Evolutionary conservation across 1,140 invertebrate species (phyloP).

Genomic region (Kradibia gibbosae): DNA sequence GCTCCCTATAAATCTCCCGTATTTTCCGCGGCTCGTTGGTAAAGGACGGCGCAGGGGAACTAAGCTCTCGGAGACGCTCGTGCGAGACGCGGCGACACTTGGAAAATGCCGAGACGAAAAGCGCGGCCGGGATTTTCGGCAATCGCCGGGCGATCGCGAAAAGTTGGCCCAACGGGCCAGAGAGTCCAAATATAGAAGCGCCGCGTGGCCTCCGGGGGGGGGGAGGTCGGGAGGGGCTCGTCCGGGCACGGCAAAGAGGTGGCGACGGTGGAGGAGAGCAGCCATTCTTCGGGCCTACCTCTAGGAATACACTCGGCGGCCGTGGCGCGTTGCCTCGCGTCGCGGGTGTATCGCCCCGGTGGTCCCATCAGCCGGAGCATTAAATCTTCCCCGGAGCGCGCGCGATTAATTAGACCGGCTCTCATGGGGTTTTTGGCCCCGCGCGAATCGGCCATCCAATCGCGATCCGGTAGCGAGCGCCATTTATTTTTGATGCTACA

Average conservation of each 20-base stretch:
- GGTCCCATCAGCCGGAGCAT: slow-evolving; percentile 17
- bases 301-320: slow-evolving; percentile 39
- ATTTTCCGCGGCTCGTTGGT: neutral
- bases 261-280: neutral
- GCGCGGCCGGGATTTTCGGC: neutral
- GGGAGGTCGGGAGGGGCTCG: too few relatives aligned
- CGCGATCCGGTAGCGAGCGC: neutral
- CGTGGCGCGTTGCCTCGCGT: neutral
- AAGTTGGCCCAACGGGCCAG: neutral
- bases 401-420: slow-evolving; percentile 35
- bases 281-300: neutral
- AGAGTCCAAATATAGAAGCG: neutral
- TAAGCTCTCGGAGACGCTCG: neutral
- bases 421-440: slow-evolving; percentile 23
- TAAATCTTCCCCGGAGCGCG: slow-evolving; percentile 34
- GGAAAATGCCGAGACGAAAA: neutral
- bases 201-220: too few relatives aligned
- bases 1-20: neutral
- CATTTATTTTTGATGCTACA: neutral
- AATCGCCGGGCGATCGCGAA: slow-evolving; percentile 1
- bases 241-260: neutral
- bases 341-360: neutral
- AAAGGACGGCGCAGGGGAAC: neutral
- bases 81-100: neutral
- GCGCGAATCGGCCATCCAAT: neutral